phyloP scores from a whole-genome alignment of 2,888 invertebrate species.

The Tethea ocularis region DNA sequence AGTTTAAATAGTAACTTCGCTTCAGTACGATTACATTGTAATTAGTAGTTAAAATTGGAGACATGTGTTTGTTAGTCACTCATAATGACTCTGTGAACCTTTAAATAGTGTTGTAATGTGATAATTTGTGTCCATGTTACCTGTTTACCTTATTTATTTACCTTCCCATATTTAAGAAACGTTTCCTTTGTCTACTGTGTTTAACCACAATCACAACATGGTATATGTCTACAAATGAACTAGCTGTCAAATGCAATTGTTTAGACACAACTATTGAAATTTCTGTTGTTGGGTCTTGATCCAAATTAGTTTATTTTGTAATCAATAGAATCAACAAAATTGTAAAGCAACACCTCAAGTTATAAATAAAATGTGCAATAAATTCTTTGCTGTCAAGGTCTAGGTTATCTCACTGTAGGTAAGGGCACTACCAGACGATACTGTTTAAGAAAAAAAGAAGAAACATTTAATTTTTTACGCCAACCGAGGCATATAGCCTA shows the following conservation, averaged over 20 bases:
- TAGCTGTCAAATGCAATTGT: too few relatives aligned
- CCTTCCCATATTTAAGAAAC: background rate
- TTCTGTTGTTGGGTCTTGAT: too few relatives aligned
- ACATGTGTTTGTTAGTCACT: background rate
- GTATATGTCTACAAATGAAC: too few relatives aligned
- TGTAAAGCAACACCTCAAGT: background rate
- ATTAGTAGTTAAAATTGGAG: slow-evolving; percentile 1
- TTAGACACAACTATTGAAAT: background rate
- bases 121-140: background rate
- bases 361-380: background rate
- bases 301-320: too few relatives aligned
- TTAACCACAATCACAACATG: too few relatives aligned
- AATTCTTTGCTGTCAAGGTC: background rate
- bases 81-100: background rate
- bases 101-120: background rate
- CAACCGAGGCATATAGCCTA: too few relatives aligned
- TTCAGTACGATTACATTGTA: background rate
- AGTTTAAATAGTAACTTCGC: background rate
- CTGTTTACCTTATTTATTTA: too few relatives aligned
- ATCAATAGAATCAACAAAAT: too few relatives aligned
- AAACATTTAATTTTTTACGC: too few relatives aligned
- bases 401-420: background rate
- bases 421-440: background rate
- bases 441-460: background rate
- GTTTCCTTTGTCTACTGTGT: too few relatives aligned